phyloP scores from a whole-genome alignment of 2,888 invertebrate species.

The Aelia acuminata region DNA sequence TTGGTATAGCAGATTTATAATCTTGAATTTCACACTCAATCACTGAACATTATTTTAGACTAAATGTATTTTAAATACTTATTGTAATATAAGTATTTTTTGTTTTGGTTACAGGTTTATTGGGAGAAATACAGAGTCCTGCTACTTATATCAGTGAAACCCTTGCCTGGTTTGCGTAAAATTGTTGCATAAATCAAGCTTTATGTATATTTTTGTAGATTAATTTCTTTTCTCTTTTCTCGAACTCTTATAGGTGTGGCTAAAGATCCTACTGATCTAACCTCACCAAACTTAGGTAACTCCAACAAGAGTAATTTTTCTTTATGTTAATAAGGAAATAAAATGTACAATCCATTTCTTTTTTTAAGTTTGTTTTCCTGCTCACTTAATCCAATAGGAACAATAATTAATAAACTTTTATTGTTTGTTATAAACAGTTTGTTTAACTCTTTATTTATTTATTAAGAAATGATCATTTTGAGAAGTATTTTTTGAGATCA shows the following conservation, averaged over 20 bases:
- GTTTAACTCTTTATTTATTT: slow-evolving; percentile 10
- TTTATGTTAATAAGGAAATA: slow-evolving; percentile 48
- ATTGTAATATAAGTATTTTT: background rate
- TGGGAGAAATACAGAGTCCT: slow-evolving; percentile 65
- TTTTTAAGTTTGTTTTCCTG: slow-evolving; percentile 38
- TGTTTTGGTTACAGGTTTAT: slow-evolving; percentile 63
- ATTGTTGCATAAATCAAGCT: slow-evolving; percentile 53
- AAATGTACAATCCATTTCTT: slow-evolving; percentile 40
- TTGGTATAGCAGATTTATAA: too few relatives aligned
- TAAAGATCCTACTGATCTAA: slow-evolving; percentile 39
- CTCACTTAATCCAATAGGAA: slow-evolving; percentile 39
- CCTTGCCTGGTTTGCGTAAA: slow-evolving; percentile 59
- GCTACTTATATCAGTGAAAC: slow-evolving; percentile 65
- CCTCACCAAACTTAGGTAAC: slow-evolving; percentile 34
- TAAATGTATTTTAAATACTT: background rate
- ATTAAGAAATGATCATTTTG: slow-evolving; percentile 10
- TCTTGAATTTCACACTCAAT: too few relatives aligned
- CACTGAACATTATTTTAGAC: too few relatives aligned
- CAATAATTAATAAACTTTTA: slow-evolving; percentile 18
- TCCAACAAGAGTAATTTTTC: slow-evolving; percentile 32
- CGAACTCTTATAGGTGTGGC: slow-evolving; percentile 43
- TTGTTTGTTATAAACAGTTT: slow-evolving; percentile 27
- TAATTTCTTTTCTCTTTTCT: slow-evolving; percentile 53
- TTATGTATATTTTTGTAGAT: slow-evolving; percentile 61
- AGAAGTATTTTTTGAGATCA: slow-evolving; percentile 29